Base-by-base conservation (phyloP, 2,888 invertebrate genomes). In the Fabriciana adippe region DNA sequence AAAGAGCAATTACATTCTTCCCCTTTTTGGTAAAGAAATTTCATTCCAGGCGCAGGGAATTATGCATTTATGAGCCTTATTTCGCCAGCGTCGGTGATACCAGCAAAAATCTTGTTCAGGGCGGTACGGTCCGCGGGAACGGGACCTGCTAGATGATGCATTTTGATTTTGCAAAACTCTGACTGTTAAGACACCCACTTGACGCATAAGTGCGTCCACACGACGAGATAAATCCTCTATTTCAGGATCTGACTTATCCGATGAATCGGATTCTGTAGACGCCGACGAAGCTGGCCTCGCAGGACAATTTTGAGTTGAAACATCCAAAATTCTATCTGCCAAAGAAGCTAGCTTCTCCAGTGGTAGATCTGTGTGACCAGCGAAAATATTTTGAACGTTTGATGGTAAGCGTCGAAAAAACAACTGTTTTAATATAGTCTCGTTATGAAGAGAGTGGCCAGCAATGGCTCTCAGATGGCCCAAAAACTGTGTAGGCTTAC, bases 241-340 rank as follows among this genome's bases (percentile, higher is more conserved):
- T 21, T 57, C 45, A 6, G 56, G 45, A 45, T 57, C 56, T 3
- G 35, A 11, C 11, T 45, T 21, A 18, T 57, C 56, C 0, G 56
- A 45, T 16, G 56, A 45, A 4, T 45, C 45, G 4, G 56, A 57
- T 4, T 18, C 56, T 21, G 56, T 15, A 45, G 56, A 14, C 4
- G 18, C 18, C 0, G 56, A 45, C 8, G 56, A 18, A 6, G 21
- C 56, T 15, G 56, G 21, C 3, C 18, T 18, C 6, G 45, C 8
- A 11, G 11, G 11, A 41, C 11, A 2, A 8, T 45, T 57, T 6
- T 57, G 45, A 21, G 41, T 57, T 21, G 56, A 15, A 18, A 21
- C 11, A 45, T 57, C 56, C 56, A 57, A 45, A 15, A 57, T 57
- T 21, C 56, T 57, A 18, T 60, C 60, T 5, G 60, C 50, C 31